Evolutionary conservation across 2,113 vertebrate genomes (phyloP).

Genomic region (Psilopsiagon aurifrons): DNA sequence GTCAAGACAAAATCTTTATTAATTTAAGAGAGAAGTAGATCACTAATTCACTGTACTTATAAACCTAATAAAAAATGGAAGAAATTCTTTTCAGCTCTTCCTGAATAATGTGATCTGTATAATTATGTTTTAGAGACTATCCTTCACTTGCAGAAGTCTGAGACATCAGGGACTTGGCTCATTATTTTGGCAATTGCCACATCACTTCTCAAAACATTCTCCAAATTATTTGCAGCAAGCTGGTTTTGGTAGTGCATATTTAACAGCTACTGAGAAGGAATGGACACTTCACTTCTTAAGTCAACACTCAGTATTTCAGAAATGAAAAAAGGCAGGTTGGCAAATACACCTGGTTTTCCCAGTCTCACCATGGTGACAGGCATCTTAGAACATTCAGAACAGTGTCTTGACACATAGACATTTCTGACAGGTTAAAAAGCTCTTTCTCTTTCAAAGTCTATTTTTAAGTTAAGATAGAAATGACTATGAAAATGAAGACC

Average conservation of each 20-base stretch:
- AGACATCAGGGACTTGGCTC: neutral
- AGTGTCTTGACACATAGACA: neutral
- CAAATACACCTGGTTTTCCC: neutral
- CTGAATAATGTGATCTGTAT: neutral
- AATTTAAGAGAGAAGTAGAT: neutral
- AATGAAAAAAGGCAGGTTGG: neutral
- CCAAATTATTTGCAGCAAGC: neutral
- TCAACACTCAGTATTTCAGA: neutral
- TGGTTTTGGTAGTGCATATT: neutral
- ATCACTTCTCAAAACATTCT: neutral
- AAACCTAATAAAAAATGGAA: neutral
- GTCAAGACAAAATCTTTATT: neutral
- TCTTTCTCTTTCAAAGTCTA: neutral
- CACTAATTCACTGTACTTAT: neutral
- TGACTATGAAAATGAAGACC: neutral
- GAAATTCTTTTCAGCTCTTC: neutral
- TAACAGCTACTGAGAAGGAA: neutral
- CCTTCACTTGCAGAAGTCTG: neutral
- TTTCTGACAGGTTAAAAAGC: slow-evolving; percentile 25
- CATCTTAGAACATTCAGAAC: neutral
- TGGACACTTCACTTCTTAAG: neutral
- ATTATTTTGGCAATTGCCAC: neutral
- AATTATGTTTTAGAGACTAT: slow-evolving; percentile 1
- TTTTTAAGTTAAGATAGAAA: neutral
- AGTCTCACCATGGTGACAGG: neutral